Conservation (phyloP, 2,113 vertebrate species). For the Lepus americanus region DNA sequence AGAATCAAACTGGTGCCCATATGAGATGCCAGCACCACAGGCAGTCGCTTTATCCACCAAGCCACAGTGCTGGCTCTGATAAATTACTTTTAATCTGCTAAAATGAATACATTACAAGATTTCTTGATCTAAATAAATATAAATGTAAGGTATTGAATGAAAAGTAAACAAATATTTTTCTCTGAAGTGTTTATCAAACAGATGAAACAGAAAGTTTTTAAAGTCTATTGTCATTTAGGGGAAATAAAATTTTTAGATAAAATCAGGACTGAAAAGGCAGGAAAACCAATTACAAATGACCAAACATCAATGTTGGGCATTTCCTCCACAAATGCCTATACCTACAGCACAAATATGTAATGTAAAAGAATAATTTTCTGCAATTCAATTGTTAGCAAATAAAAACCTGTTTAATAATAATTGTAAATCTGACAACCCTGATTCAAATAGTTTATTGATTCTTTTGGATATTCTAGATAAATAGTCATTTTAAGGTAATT, state of each 20-base stretch:
- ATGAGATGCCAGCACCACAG: no score
- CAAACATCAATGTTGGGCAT: neutral
- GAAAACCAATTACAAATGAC: neutral
- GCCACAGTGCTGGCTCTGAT: neutral
- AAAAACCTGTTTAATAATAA: neutral
- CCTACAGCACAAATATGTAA: neutral
- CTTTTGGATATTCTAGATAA: neutral
- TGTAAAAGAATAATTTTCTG: neutral
- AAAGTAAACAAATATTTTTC: neutral
- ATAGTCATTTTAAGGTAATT: neutral
- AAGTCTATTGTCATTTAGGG: neutral
- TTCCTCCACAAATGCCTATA: neutral
- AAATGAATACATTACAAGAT: neutral
- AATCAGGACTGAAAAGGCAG: neutral
- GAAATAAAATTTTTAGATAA: constrained; percentile 9
- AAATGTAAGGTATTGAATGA: neutral
- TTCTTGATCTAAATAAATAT: neutral
- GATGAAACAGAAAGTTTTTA: neutral
- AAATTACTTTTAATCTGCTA: neutral
- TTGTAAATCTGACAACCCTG: neutral
- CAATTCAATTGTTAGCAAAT: neutral
- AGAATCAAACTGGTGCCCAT: no score
- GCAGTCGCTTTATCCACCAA: no score
- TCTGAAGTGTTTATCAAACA: neutral
- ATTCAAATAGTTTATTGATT: neutral